A percentile compares a stretch with the other conserved stretches of the same genome.
Conservation (phyloP, 2,797 vertebrate species). For the Schizopygopsis pylzovi region DNA sequence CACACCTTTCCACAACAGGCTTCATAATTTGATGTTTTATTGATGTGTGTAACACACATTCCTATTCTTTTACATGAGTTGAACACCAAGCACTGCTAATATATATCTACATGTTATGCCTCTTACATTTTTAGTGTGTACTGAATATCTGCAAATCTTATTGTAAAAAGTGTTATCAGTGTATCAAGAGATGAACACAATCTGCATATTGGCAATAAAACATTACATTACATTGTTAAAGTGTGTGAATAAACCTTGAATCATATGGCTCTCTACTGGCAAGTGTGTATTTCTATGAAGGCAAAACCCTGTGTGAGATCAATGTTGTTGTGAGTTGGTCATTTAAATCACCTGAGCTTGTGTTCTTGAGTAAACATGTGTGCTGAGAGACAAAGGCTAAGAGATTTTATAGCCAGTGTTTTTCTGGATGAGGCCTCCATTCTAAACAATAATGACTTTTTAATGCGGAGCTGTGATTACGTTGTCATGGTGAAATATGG, state of each 20-base stretch:
- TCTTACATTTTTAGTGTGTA: constrained; percentile 64
- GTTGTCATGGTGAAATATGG: constrained; percentile 98
- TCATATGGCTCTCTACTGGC: constrained; percentile 1
- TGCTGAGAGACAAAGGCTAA: constrained; percentile 92
- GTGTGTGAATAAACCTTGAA: not conserved
- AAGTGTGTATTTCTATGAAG: constrained; percentile 49
- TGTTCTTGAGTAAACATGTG: constrained; percentile 91
- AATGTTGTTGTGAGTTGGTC: constrained; percentile 84
- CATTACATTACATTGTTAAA: not conserved
- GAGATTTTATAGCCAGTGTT: constrained; percentile 95
- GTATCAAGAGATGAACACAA: not conserved
- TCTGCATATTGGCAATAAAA: constrained; percentile 13
- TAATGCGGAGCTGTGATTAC: constrained; percentile 99
- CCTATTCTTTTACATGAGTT: not conserved
- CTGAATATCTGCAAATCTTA: constrained; percentile 87
- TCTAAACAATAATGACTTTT: constrained; percentile 99
- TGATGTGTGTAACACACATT: not conserved
- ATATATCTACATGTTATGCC: constrained; percentile 69
- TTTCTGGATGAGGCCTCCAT: constrained; percentile 91
- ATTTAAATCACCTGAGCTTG: constrained; percentile 89
- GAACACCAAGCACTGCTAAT: not conserved
- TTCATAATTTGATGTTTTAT: not conserved
- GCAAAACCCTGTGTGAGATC: constrained; percentile 81
- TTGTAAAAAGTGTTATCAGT: constrained; percentile 68
- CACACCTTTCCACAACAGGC: not conserved